Percentiles rank a stretch among this genome's conserved stretches.
phyloP scores from a whole-genome alignment of 2,797 vertebrate species.

The Periparus ater region DNA sequence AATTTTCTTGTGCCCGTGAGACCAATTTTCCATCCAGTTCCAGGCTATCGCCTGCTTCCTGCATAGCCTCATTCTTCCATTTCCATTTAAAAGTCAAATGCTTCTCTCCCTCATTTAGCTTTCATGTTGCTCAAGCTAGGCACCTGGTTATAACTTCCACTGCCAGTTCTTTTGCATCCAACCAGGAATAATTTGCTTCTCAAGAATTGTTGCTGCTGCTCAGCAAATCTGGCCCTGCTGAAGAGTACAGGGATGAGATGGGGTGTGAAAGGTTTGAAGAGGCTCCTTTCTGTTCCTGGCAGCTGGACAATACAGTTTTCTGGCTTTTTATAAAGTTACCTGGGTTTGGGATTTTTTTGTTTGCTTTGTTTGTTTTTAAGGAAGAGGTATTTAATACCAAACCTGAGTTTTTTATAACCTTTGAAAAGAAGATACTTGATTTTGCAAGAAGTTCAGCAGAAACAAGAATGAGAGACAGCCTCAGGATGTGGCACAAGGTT shows the following conservation, averaged over 20 bases:
- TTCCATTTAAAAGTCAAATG: constrained; percentile 42
- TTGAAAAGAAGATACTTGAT: background rate
- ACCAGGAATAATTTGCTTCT: background rate
- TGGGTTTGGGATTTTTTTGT: rapidly evolving
- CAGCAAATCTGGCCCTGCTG: background rate
- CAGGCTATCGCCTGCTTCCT: background rate
- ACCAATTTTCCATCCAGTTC: constrained; percentile 18
- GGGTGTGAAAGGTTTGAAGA: background rate
- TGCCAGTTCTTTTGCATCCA: background rate
- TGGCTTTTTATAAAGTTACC: background rate
- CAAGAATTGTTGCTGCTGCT: background rate
- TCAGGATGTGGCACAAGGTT: background rate
- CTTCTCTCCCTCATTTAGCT: constrained; percentile 1
- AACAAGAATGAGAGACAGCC: background rate
- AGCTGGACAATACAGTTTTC: background rate
- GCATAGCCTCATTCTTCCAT: constrained; percentile 8
- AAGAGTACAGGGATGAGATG: background rate
- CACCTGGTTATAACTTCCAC: background rate
- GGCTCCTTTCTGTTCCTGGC: background rate
- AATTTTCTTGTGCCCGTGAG: background rate
- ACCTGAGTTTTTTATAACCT: background rate
- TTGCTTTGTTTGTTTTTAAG: background rate
- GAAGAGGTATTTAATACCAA: background rate
- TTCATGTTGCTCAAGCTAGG: background rate
- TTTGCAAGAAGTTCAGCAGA: background rate